Conservation (phyloP, 2,888 invertebrate species). For the Scaptomyza reducta region DNA sequence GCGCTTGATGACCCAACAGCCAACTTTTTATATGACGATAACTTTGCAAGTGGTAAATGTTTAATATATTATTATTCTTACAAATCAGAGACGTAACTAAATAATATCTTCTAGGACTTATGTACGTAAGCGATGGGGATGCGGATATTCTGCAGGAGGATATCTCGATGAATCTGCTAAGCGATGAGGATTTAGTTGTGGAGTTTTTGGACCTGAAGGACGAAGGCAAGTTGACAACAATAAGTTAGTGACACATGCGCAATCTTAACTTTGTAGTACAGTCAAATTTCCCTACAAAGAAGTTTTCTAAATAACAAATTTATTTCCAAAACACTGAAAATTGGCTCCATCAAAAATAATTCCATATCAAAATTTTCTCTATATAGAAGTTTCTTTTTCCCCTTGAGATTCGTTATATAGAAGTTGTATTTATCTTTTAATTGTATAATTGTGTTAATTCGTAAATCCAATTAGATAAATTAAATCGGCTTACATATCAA, state of each 20-base stretch:
- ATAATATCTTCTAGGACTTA: conserved; percentile 62
- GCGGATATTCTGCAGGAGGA: conserved; percentile 27
- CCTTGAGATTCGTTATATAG: too few species aligned
- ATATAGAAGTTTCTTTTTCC: too few species aligned
- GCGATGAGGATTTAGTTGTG: conserved; percentile 78
- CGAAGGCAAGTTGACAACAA: conserved; percentile 73
- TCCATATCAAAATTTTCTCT: too few species aligned
- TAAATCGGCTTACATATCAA: too few species aligned
- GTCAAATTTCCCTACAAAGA: too few species aligned
- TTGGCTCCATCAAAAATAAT: too few species aligned
- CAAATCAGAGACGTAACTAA: background rate
- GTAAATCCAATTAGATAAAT: too few species aligned
- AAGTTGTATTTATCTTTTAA: too few species aligned
- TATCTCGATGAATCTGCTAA: conserved; percentile 55
- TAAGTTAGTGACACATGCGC: background rate
- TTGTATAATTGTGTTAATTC: too few species aligned
- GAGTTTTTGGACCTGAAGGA: conserved; percentile 78
- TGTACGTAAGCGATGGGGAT: conserved; percentile 52
- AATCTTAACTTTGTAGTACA: too few species aligned
- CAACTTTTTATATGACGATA: conserved; percentile 75
- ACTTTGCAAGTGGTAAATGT: conserved; percentile 81
- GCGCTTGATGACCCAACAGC: conserved; percentile 70
- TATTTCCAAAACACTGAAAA: too few species aligned
- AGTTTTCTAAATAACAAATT: too few species aligned
- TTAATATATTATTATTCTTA: background rate